A percentile compares a stretch with the other conserved stretches of the same genome.
Evolutionary conservation across 2,888 invertebrate species (phyloP).

Genomic region (Melinopterus prodromus): DNA sequence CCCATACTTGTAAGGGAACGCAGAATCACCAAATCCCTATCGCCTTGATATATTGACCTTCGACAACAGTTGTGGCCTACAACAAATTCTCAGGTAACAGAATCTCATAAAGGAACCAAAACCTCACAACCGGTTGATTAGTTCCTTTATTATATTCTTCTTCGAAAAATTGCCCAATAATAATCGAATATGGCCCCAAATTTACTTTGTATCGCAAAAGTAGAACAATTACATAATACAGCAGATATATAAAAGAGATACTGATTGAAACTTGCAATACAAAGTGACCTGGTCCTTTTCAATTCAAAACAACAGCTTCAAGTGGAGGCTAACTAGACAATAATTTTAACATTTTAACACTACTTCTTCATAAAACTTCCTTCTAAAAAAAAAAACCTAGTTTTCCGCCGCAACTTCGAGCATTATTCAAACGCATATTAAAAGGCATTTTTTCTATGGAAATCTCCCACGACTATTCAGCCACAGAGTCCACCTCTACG

Average conservation of each 20-base stretch:
- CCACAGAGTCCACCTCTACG: constrained; percentile 66
- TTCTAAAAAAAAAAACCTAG: too few relatives aligned
- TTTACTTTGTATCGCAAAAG: background rate
- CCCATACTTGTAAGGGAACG: constrained; percentile 31
- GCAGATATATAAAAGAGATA: too few relatives aligned
- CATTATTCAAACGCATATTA: background rate
- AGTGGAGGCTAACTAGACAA: too few relatives aligned
- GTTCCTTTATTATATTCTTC: constrained; percentile 42
- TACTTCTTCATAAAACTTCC: too few relatives aligned
- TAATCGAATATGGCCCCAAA: background rate
- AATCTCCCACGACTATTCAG: constrained; percentile 52
- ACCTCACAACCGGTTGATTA: background rate
- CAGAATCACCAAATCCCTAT: constrained; percentile 46
- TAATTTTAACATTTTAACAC: too few relatives aligned
- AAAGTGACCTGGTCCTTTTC: too few relatives aligned
- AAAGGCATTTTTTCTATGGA: constrained; percentile 22
- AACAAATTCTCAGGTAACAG: constrained; percentile 71
- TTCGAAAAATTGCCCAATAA: constrained; percentile 21
- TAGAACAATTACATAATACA: too few relatives aligned
- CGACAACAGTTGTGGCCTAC: constrained; percentile 62
- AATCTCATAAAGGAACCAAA: constrained; percentile 44
- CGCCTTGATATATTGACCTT: constrained; percentile 53
- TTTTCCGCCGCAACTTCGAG: background rate
- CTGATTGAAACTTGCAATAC: too few relatives aligned
- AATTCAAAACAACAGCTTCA: too few relatives aligned